phyloP scores from a whole-genome alignment of 2,888 invertebrate genomes.

The Napeogenes sylphis region DNA sequence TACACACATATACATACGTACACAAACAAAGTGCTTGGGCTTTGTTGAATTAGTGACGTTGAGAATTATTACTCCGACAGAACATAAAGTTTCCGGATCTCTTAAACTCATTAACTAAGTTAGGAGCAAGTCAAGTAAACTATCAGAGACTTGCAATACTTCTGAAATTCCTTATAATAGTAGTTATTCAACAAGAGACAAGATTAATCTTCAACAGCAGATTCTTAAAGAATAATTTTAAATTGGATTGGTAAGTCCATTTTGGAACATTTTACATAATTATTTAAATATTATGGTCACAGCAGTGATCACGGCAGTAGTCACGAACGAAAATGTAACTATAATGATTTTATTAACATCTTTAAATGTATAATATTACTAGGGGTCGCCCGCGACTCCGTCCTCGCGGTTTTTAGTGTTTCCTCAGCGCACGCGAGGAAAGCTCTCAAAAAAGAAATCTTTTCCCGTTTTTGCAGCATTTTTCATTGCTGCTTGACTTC shows the following conservation, averaged over 20 bases:
- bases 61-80: conserved; percentile 5
- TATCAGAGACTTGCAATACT: conserved; percentile 17
- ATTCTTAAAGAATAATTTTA: background rate
- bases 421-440: too few relatives aligned
- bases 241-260: background rate
- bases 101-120: conserved; percentile 29
- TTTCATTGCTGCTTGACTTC: too few relatives aligned
- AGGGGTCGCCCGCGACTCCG: too few relatives aligned
- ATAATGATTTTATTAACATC: too few relatives aligned
- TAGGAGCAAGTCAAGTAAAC: conserved; percentile 15
- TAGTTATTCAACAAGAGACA: conserved; percentile 7
- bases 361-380: too few relatives aligned
- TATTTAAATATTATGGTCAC: background rate
- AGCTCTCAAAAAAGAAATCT: too few relatives aligned
- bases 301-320: background rate
- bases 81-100: conserved; percentile 14
- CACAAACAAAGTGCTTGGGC: too few relatives aligned
- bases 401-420: too few relatives aligned
- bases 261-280: background rate
- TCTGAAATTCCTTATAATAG: conserved; percentile 14
- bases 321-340: too few relatives aligned
- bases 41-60: too few relatives aligned
- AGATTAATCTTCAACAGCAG: background rate
- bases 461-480: too few relatives aligned
- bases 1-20: too few relatives aligned